phyloP scores from a whole-genome alignment of 2,797 vertebrate genomes.

The Astyanax mexicanus region DNA sequence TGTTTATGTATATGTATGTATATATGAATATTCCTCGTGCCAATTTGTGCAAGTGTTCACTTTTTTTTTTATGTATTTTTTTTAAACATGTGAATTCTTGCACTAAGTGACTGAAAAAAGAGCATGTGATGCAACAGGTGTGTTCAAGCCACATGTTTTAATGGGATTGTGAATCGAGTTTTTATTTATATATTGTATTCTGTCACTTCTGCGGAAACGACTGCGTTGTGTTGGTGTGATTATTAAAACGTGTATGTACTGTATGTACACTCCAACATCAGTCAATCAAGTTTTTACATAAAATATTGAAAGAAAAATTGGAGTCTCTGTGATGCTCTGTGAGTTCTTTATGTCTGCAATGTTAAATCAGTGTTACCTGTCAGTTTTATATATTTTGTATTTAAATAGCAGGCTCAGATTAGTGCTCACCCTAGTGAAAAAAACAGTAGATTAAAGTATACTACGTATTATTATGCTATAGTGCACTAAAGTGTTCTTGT shows the following conservation, averaged over 20 bases:
- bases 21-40: constrained; percentile 77
- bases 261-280: constrained; percentile 61
- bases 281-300: constrained; percentile 76
- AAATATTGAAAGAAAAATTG: constrained; percentile 65
- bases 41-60: constrained; percentile 78
- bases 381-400: too few species aligned
- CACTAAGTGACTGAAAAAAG: constrained; percentile 61
- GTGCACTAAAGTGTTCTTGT: too few species aligned
- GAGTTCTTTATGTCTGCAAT: not conserved
- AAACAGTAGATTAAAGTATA: too few species aligned
- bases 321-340: not conserved
- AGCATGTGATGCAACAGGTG: constrained; percentile 59
- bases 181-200: constrained; percentile 69
- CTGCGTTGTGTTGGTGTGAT: constrained; percentile 56
- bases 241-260: constrained; percentile 61
- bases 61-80: constrained; percentile 48
- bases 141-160: constrained; percentile 57
- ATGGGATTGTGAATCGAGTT: constrained; percentile 60
- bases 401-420: too few species aligned
- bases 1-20: constrained; percentile 54
- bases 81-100: constrained; percentile 62
- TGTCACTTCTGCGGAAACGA: too few species aligned
- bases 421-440: too few species aligned
- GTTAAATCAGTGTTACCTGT: too few species aligned
- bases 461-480: too few species aligned